Conservation (phyloP, 2,888 invertebrate species). For the Apamea monoglypha region DNA sequence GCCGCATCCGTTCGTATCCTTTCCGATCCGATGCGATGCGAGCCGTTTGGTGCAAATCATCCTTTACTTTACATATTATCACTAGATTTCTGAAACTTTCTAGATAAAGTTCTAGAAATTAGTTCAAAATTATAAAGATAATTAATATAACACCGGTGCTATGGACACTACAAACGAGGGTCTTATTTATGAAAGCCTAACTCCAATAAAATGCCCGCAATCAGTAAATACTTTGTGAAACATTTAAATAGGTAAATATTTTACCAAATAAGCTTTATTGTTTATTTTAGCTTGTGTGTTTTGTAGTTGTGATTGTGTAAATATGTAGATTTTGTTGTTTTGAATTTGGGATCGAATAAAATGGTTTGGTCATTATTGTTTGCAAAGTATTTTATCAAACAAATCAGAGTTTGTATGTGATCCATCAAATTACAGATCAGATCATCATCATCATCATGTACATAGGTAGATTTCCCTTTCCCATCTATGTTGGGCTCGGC, state of each 20-base stretch:
- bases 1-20: too few relatives aligned
- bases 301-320: constrained; percentile 15
- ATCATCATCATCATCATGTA: too few relatives aligned
- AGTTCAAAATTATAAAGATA: constrained; percentile 58
- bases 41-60: too few relatives aligned
- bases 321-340: constrained; percentile 28
- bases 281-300: constrained; percentile 18
- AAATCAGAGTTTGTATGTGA: too few relatives aligned
- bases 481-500: too few relatives aligned
- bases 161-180: constrained; percentile 71
- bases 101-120: constrained; percentile 26
- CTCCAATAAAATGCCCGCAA: constrained; percentile 71
- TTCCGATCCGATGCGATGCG: too few relatives aligned
- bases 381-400: neutral
- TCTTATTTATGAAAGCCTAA: constrained; percentile 74
- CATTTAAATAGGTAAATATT: constrained; percentile 66
- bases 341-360: constrained; percentile 12
- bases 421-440: too few relatives aligned
- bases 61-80: neutral
- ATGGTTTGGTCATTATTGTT: neutral
- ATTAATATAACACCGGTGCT: constrained; percentile 69
- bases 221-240: constrained; percentile 73
- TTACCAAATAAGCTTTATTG: constrained; percentile 42
- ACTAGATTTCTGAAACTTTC: constrained; percentile 1
- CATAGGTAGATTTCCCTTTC: too few relatives aligned